Conservation (phyloP, 2,888 invertebrate genomes). For the Dasysyrphus tricinctus region DNA sequence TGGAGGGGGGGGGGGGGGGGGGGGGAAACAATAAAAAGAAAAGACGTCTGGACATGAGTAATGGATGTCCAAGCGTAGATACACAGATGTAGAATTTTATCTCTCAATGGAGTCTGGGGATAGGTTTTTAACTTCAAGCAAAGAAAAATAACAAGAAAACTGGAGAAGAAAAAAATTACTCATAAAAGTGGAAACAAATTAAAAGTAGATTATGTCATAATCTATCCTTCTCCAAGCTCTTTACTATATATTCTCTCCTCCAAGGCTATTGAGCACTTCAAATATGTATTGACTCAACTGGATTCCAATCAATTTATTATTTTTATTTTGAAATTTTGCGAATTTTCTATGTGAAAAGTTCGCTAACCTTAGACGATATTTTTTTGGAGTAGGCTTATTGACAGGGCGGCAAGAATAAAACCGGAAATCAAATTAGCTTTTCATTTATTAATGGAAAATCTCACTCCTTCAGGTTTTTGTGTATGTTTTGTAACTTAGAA, state of each 20-base stretch:
- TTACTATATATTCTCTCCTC: background rate
- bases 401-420: constrained; percentile 12
- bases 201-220: constrained; percentile 73
- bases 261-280: background rate
- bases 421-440: constrained; percentile 38
- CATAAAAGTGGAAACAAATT: constrained; percentile 69
- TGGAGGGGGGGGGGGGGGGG: background rate
- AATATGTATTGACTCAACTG: background rate
- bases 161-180: constrained; percentile 23
- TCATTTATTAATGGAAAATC: constrained; percentile 36
- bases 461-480: constrained; percentile 2
- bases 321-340: background rate
- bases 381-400: constrained; percentile 26
- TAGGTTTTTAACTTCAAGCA: constrained; percentile 3
- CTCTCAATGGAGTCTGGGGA: constrained; percentile 45
- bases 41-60: constrained; percentile 68
- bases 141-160: constrained; percentile 16
- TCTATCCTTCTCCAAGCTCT: background rate
- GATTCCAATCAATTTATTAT: too few species aligned
- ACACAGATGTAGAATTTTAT: constrained; percentile 44
- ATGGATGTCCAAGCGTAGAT: constrained; percentile 26
- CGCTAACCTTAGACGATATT: background rate
- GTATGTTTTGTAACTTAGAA: background rate
- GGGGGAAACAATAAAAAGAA: constrained; percentile 39
- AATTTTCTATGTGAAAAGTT: constrained; percentile 11